These are phyloP conservation scores for Hymenopus coronatus DNA, from an alignment of 2,888 invertebrate genomes.

Conservation along the genomic window DNA sequence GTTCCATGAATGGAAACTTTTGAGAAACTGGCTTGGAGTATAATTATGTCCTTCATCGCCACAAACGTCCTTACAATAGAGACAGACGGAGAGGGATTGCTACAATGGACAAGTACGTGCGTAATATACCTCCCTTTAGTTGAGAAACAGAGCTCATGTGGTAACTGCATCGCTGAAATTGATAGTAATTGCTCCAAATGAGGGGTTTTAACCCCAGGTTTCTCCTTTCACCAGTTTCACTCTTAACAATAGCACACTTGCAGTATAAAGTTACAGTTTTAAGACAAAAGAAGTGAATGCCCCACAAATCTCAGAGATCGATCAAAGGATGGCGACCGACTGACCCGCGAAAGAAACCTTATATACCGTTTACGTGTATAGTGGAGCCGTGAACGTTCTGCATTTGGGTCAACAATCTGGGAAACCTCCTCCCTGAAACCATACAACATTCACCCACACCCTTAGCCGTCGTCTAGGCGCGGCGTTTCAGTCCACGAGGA, in stretches of 20 bases:
- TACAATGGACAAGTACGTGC: too few species aligned
- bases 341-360: background rate
- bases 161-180: background rate
- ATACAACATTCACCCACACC: background rate
- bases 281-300: background rate
- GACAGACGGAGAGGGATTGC: too few species aligned
- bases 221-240: background rate
- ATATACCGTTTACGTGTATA: background rate
- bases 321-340: background rate
- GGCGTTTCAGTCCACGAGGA: background rate
- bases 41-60: too few species aligned
- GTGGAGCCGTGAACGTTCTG: background rate
- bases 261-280: background rate
- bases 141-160: background rate
- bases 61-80: too few species aligned
- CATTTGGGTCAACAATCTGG: background rate
- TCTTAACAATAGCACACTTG: background rate
- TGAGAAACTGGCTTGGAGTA: too few species aligned
- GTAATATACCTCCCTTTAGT: background rate
- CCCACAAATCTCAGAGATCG: background rate
- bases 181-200: background rate
- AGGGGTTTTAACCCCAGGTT: background rate
- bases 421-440: background rate
- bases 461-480: background rate
- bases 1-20: too few species aligned